Evolutionary conservation across 1,140 invertebrate genomes (phyloP).

Genomic region (Vollenhovia emeryi): DNA sequence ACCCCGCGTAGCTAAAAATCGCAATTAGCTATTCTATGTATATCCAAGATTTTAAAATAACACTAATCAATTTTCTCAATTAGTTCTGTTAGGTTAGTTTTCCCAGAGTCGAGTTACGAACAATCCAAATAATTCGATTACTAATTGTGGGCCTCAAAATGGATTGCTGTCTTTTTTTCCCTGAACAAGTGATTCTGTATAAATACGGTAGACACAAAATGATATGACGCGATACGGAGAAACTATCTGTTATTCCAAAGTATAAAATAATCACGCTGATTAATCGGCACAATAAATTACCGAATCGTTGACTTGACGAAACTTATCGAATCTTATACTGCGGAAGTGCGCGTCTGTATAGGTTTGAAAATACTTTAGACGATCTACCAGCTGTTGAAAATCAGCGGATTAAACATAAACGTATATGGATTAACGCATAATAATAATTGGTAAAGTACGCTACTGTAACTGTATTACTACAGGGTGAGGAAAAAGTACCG

Average conservation of each 20-base stretch:
- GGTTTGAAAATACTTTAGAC: background rate
- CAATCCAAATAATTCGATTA: too few species aligned
- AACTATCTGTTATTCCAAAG: constrained; percentile 10
- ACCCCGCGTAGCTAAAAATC: too few species aligned
- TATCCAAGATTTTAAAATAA: too few species aligned
- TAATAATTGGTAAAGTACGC: background rate
- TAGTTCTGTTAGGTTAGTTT: too few species aligned
- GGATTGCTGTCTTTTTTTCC: too few species aligned
- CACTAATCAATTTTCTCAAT: too few species aligned
- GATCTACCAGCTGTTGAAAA: background rate
- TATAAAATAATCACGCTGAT: constrained; percentile 23
- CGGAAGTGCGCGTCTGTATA: background rate
- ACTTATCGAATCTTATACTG: constrained; percentile 5
- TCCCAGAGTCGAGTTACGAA: too few species aligned
- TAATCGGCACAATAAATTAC: constrained; percentile 33
- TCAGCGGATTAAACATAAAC: constrained; percentile 6
- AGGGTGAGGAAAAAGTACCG: too few species aligned
- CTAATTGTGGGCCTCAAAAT: too few species aligned
- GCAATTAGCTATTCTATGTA: too few species aligned
- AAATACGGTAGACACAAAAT: too few species aligned
- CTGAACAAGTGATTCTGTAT: too few species aligned
- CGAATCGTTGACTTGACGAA: background rate
- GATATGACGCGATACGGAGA: constrained; percentile 11
- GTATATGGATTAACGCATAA: constrained; percentile 15
- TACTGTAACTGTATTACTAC: constrained; percentile 22